Conservation (phyloP, 2,888 invertebrate species). For the Mesorhabditis spiculigera region DNA sequence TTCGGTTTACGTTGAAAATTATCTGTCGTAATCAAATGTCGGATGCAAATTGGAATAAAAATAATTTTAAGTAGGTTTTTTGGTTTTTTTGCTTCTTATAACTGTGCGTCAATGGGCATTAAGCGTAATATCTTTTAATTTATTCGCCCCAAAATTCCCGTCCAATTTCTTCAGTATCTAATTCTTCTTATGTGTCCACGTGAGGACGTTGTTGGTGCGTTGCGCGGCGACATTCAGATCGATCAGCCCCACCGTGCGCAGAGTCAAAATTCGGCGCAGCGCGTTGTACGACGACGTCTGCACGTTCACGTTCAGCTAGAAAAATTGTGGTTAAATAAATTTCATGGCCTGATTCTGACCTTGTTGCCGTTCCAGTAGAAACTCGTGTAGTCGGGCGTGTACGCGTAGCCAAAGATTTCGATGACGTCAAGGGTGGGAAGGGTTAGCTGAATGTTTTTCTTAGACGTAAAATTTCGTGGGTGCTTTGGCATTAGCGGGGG, state of each 20-base stretch:
- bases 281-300: slow-evolving; percentile 9
- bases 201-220: neutral
- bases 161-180: neutral
- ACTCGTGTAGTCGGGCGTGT: slow-evolving; percentile 27
- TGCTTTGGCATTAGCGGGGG: too few species aligned
- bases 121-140: too few species aligned
- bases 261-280: neutral
- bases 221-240: neutral
- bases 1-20: too few species aligned
- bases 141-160: neutral
- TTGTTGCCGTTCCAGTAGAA: slow-evolving; percentile 23
- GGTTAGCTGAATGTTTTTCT: slow-evolving; percentile 6
- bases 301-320: slow-evolving; percentile 6
- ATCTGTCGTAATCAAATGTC: too few species aligned
- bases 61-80: too few species aligned
- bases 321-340: too few species aligned
- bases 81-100: too few species aligned
- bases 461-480: neutral
- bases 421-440: slow-evolving; percentile 33
- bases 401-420: slow-evolving; percentile 38
- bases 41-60: too few species aligned
- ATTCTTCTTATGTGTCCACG: neutral
- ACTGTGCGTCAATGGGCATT: too few species aligned
- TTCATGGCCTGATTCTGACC: neutral
- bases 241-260: slow-evolving; percentile 3